phyloP scores from a whole-genome alignment of 2,888 invertebrate species.

The Merodon equestris region DNA sequence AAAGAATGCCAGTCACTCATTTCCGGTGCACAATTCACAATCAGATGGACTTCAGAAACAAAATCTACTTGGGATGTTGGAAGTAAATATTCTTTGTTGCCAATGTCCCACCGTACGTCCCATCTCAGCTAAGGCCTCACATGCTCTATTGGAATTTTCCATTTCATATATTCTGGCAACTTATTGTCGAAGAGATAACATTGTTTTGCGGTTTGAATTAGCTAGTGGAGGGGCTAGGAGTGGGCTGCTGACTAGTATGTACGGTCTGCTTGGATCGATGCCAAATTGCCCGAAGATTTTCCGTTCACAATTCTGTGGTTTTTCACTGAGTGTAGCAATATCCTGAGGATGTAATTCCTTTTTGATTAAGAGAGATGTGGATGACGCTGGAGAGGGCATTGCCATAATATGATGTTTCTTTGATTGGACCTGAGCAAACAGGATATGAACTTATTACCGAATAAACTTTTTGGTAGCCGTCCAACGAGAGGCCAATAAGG shows the following conservation, averaged over 20 bases:
- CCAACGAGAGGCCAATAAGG: conserved; percentile 54
- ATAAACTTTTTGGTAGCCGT: conserved; percentile 65
- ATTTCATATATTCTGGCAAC: conserved; percentile 69
- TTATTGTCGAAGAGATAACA: conserved; percentile 69
- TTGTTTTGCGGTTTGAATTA: conserved; percentile 69
- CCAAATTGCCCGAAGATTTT: conserved; percentile 69
- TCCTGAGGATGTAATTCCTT: conserved; percentile 69
- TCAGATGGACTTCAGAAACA: conserved; percentile 47
- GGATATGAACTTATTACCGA: conserved; percentile 69
- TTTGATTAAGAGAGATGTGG: conserved; percentile 69
- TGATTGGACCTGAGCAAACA: conserved; percentile 69
- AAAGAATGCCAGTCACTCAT: conserved; percentile 66
- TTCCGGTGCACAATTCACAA: conserved; percentile 56
- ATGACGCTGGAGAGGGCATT: conserved; percentile 48
- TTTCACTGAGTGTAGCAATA: conserved; percentile 69
- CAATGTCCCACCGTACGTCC: conserved; percentile 1
- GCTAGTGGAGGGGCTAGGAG: conserved; percentile 27
- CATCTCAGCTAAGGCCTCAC: conserved; percentile 3
- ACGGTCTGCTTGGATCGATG: conserved; percentile 55
- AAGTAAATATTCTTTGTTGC: conserved; percentile 49
- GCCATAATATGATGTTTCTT: conserved; percentile 68
- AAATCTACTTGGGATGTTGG: conserved; percentile 39
- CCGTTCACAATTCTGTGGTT: conserved; percentile 69
- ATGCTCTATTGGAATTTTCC: conserved; percentile 67
- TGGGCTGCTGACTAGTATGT: conserved; percentile 2